Conservation (phyloP, 1,140 invertebrate genomes). For the Physella acuta region DNA sequence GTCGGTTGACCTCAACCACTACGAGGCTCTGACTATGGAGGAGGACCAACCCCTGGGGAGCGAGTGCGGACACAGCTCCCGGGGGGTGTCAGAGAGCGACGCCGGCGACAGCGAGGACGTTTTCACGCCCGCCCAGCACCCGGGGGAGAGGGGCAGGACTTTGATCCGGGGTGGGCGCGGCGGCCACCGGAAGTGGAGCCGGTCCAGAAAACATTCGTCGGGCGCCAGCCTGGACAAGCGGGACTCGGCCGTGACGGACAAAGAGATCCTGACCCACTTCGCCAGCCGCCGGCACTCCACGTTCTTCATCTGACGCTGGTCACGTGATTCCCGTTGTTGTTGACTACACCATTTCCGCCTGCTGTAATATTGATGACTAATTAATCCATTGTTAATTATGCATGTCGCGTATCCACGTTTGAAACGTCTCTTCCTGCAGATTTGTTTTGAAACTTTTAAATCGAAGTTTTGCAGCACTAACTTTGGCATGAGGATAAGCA, state of each 20-base stretch:
- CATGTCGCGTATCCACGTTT: background rate
- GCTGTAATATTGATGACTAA: too few species aligned
- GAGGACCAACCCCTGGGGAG: slow-evolving; percentile 6
- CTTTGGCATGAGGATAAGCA: too few species aligned
- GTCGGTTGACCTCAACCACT: slow-evolving; percentile 14
- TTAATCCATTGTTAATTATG: too few species aligned
- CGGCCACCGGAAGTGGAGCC: slow-evolving; percentile 6
- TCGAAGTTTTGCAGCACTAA: too few species aligned
- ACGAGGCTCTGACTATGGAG: slow-evolving; percentile 21
- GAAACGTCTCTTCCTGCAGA: background rate
- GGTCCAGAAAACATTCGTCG: slow-evolving; percentile 23
- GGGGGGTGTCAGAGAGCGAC: slow-evolving; percentile 26
- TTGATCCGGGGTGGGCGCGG: background rate
- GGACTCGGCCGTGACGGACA: slow-evolving; percentile 30
- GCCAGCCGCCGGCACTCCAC: slow-evolving; percentile 35
- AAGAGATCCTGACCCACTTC: slow-evolving; percentile 35
- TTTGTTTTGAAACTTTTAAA: too few species aligned
- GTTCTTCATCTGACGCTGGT: slow-evolving; percentile 31
- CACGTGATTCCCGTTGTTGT: too few species aligned
- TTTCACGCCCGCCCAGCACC: slow-evolving; percentile 5
- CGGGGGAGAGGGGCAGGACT: background rate
- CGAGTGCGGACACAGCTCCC: slow-evolving; percentile 22
- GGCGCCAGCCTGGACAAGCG: slow-evolving; percentile 20
- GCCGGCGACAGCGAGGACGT: slow-evolving; percentile 22
- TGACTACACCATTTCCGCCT: too few species aligned